Evolutionary conservation across 2,113 vertebrate genomes (phyloP).

Genomic region (Athene noctua): DNA sequence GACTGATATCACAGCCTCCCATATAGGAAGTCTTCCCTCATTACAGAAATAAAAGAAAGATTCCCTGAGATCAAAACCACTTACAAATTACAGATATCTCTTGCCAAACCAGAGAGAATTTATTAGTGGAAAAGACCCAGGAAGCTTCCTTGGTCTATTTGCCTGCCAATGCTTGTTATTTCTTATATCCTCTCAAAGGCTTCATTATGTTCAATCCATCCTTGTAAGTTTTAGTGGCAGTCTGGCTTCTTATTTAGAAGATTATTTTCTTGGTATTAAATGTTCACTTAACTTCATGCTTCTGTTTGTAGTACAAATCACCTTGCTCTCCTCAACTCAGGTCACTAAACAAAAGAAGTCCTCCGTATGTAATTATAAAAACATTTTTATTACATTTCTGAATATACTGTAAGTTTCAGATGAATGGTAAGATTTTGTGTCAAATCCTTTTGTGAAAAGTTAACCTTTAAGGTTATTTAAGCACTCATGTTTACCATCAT

Average conservation of each 20-base stretch:
- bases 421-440: background rate
- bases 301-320: background rate
- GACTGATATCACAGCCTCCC: background rate
- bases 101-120: constrained; percentile 3
- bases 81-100: background rate
- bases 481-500: background rate
- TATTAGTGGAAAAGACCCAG: constrained; percentile 2
- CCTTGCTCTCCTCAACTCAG: background rate
- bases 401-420: background rate
- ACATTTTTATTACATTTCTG: background rate
- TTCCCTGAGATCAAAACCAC: background rate
- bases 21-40: background rate
- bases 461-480: background rate
- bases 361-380: background rate
- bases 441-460: background rate
- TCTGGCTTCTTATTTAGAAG: background rate
- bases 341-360: background rate
- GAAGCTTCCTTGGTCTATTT: constrained; percentile 1
- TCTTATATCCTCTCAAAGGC: background rate
- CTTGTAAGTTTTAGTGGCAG: background rate
- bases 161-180: constrained; percentile 8
- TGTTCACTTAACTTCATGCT: background rate
- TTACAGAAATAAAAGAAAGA: background rate
- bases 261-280: constrained; percentile 5
- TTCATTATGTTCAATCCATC: background rate